These are phyloP conservation scores for Aphelinus atriplicis DNA, from an alignment of 1,140 invertebrate genomes.

Conservation along the genomic window DNA sequence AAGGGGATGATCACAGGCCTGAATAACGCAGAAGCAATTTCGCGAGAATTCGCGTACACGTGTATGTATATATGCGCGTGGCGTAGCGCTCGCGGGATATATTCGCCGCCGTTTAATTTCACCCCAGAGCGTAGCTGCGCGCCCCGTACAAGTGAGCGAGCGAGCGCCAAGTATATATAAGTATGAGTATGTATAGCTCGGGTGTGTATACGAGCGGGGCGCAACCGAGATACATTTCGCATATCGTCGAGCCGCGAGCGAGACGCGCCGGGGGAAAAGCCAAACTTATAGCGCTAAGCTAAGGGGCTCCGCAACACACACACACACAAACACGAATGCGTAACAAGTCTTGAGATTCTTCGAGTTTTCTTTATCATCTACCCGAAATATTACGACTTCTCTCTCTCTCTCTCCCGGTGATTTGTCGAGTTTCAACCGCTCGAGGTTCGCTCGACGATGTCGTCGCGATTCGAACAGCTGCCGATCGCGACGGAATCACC, in stretches of 20 bases:
- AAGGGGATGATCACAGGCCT: conserved; percentile 30
- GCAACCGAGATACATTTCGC: conserved; percentile 19
- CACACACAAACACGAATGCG: no score
- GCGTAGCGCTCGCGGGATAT: conserved; percentile 7
- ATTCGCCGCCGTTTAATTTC: conserved; percentile 48
- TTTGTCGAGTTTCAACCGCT: no score
- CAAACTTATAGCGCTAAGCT: not conserved
- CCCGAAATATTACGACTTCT: no score
- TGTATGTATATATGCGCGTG: conserved; percentile 44
- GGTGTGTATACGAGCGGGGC: not conserved
- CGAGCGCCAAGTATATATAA: no score
- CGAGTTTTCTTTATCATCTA: no score
- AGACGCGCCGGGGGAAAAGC: not conserved
- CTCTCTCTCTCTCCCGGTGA: no score
- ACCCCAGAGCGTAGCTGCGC: conserved; percentile 32
- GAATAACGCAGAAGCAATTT: conserved; percentile 63
- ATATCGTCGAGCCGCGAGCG: conserved; percentile 8
- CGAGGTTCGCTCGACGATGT: no score
- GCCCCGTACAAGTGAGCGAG: not conserved
- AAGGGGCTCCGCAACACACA: no score
- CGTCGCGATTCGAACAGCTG: no score
- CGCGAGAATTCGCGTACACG: conserved; percentile 39
- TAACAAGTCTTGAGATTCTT: no score
- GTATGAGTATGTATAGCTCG: no score
- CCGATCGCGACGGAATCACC: no score